Evolutionary conservation across 2,797 vertebrate genomes (phyloP), one percentile per base, ranked within the genome.

Genomic region (Rhodeus uyekii): DNA sequence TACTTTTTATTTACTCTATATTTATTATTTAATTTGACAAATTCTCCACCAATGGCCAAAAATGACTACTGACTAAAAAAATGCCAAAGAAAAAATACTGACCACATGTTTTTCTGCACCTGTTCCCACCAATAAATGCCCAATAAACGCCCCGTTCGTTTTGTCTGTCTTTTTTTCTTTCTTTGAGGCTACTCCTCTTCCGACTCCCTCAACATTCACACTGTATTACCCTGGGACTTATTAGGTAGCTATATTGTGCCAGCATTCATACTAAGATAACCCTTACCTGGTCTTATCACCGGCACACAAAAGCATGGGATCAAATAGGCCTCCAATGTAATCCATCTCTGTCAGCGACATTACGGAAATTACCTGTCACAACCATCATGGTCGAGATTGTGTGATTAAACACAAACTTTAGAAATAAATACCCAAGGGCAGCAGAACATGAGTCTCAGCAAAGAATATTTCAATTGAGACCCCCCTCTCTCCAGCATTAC

Each of bases 331-430:
- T 84, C 90, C 86, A 76, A 29, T 91, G 92, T 91, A 95, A 96
- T 96, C 94, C 93, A 94, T 96, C 95, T 96, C 93, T 96, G 95
- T 95, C 96, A 95, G 82, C 90, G 19, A 88, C 93, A 95, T 94
- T 95, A 95, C 95, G 94, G 94, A 96, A 96, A 96, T 96, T 94
- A 95, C 94, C 94, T 94, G 93, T 96, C 95, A 96, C 88, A 95
- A 94, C 90, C 89, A 94, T 95, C 94, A 93, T 92, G 92, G 91
- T 91, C 88, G 89, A 94, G 93, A 95, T 94, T 90, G 90, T 85
- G 90, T 94, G 95, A 96, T 97, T 96, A 96, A 94, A 95, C 90
- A 90, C 92, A 94, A 94, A 95, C 80, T 86, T 91, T 83, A 88
- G 89, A 93, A 89, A 88, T 84, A 88, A 94, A 94, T 89, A 91